A percentile compares a stretch with the other conserved stretches of the same genome.
These are phyloP conservation scores for Okapia johnstoni DNA, from an alignment of 2,113 vertebrate species.

Conservation along the genomic window DNA sequence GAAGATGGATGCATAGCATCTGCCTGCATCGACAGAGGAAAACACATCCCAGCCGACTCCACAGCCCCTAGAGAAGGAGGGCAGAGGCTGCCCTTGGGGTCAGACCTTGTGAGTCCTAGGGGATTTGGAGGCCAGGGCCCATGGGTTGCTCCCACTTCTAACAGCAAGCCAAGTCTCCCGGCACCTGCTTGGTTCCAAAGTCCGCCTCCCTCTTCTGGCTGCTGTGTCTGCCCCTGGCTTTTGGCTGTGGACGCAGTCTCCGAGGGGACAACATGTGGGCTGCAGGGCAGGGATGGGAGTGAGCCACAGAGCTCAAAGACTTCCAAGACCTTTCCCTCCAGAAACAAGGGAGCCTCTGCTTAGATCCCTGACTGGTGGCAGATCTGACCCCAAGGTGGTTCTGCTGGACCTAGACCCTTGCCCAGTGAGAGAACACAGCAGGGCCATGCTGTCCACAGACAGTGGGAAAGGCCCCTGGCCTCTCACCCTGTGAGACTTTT, in stretches of 20 bases:
- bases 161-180: background rate
- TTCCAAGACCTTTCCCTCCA: background rate
- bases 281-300: background rate
- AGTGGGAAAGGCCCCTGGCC: constrained; percentile 37
- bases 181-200: background rate
- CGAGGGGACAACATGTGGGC: background rate
- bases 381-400: constrained; percentile 45
- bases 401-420: constrained; percentile 26
- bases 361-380: background rate
- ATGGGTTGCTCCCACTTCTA: background rate
- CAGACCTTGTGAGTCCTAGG: background rate
- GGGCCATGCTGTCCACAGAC: background rate
- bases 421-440: background rate
- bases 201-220: background rate
- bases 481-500: background rate
- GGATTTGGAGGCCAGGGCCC: background rate
- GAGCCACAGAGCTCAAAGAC: background rate
- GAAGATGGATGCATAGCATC: constrained; percentile 50
- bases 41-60: background rate
- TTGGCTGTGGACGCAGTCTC: background rate
- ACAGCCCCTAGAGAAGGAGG: background rate
- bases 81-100: background rate
- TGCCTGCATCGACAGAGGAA: constrained; percentile 21
- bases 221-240: background rate
- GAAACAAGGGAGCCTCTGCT: background rate